A percentile compares a stretch with the other conserved stretches of the same genome.
Conservation (phyloP, 2,888 invertebrate genomes). For the Shargacucullia verbasci region DNA sequence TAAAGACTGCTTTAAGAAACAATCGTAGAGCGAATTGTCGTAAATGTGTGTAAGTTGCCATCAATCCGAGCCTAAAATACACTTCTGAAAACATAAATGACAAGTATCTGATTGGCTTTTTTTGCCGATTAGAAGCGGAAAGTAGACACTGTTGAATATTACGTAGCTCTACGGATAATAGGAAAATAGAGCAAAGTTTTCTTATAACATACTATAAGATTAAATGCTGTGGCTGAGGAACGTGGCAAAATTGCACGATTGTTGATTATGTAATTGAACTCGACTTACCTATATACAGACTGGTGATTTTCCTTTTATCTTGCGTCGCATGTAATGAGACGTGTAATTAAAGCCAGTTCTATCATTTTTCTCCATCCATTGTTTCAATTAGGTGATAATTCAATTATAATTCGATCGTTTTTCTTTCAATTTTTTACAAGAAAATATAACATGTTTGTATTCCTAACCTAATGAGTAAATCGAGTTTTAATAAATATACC, state of each 20-base stretch:
- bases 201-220: slow-evolving; percentile 8
- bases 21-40: background rate
- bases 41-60: too few species aligned
- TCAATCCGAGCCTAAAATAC: too few species aligned
- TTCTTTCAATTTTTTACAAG: slow-evolving; percentile 28
- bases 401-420: slow-evolving; percentile 48
- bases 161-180: too few species aligned
- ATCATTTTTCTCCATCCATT: slow-evolving; percentile 52
- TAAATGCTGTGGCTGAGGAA: slow-evolving; percentile 18
- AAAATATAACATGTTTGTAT: slow-evolving; percentile 6
- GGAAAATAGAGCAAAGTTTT: slow-evolving; percentile 24
- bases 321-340: slow-evolving; percentile 41
- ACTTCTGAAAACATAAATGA: background rate
- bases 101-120: too few species aligned
- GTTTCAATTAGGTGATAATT: slow-evolving; percentile 60
- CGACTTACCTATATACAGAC: slow-evolving; percentile 14
- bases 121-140: too few species aligned
- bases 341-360: slow-evolving; percentile 46
- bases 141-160: too few species aligned
- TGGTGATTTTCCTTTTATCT: slow-evolving; percentile 52
- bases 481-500: too few species aligned
- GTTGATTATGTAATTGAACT: slow-evolving; percentile 44
- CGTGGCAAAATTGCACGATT: slow-evolving; percentile 34
- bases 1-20: background rate
- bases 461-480: background rate